phyloP scores from a whole-genome alignment of 2,113 vertebrate genomes.

The Osmerus eperlanus region DNA sequence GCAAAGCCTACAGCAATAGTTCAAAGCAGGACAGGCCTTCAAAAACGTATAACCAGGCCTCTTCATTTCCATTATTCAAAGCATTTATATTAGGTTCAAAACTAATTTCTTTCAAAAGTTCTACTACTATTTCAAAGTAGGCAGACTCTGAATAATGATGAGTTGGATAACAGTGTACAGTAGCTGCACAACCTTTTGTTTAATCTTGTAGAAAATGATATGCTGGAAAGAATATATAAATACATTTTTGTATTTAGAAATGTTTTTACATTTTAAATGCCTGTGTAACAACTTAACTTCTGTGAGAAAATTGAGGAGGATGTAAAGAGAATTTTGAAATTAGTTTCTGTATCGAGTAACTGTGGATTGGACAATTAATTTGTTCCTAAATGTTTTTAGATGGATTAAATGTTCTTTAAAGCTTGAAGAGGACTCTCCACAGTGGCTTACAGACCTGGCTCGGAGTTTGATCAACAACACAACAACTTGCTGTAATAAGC shows the following conservation, averaged over 20 bases:
- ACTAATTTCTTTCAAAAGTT: slow-evolving; percentile 15
- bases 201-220: neutral
- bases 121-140: slow-evolving; percentile 17
- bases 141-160: slow-evolving; percentile 24
- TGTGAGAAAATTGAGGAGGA: too few relatives aligned
- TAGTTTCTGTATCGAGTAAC: too few relatives aligned
- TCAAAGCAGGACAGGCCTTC: slow-evolving; percentile 10
- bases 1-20: slow-evolving; percentile 1
- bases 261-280: neutral
- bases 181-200: neutral
- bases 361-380: too few relatives aligned
- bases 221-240: neutral
- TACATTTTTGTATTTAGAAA: neutral
- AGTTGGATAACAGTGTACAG: slow-evolving; percentile 12
- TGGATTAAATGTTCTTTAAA: too few relatives aligned
- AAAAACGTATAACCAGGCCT: slow-evolving; percentile 1
- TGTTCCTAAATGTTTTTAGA: too few relatives aligned
- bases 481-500: slow-evolving; percentile 8
- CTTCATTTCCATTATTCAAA: slow-evolving; percentile 36
- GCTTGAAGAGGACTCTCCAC: too few relatives aligned
- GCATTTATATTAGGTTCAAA: slow-evolving; percentile 8
- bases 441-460: neutral
- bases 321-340: too few relatives aligned
- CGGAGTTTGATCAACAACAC: neutral
- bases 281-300: neutral